These are phyloP conservation scores for Amblyjoppa proteus DNA, from an alignment of 2,888 invertebrate species.

Conservation along the genomic window DNA sequence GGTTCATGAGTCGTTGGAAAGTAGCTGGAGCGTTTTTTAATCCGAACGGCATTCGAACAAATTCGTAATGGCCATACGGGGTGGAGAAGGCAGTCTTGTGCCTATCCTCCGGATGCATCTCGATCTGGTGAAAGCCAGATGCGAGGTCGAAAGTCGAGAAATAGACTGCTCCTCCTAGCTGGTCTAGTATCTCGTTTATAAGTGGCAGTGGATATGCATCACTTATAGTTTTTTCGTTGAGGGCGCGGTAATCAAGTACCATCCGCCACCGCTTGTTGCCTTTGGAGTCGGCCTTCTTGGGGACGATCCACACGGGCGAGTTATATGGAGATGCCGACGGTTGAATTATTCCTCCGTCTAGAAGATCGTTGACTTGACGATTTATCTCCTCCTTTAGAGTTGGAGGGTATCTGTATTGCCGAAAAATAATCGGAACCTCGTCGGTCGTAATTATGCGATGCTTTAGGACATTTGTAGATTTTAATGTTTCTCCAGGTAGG, in stretches of 20 bases:
- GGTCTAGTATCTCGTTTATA: slow-evolving; percentile 60
- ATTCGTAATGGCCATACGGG: too few relatives aligned
- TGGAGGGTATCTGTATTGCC: slow-evolving; percentile 51
- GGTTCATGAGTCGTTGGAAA: slow-evolving; percentile 1
- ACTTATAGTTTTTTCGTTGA: too few relatives aligned
- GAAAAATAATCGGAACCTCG: slow-evolving; percentile 39
- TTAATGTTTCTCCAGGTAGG: too few relatives aligned
- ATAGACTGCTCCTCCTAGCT: slow-evolving; percentile 71
- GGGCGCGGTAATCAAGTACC: too few relatives aligned
- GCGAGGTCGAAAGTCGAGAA: slow-evolving; percentile 57
- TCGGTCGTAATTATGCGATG: neutral
- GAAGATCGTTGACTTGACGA: slow-evolving; percentile 43
- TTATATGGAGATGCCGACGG: slow-evolving; percentile 76
- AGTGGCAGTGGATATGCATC: too few relatives aligned
- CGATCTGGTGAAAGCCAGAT: slow-evolving; percentile 47
- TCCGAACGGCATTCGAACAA: too few relatives aligned
- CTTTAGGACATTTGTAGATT: slow-evolving; percentile 25
- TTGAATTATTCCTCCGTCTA: slow-evolving; percentile 65
- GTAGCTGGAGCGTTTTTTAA: too few relatives aligned
- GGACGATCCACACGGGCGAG: neutral
- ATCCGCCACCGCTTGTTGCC: too few relatives aligned
- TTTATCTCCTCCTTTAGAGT: slow-evolving; percentile 41
- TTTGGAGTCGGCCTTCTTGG: too few relatives aligned
- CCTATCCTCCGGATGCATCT: slow-evolving; percentile 24
- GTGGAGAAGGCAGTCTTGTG: neutral